Base-by-base conservation (phyloP, 2,797 vertebrate genomes). In the Crocodylus rhombifer region DNA sequence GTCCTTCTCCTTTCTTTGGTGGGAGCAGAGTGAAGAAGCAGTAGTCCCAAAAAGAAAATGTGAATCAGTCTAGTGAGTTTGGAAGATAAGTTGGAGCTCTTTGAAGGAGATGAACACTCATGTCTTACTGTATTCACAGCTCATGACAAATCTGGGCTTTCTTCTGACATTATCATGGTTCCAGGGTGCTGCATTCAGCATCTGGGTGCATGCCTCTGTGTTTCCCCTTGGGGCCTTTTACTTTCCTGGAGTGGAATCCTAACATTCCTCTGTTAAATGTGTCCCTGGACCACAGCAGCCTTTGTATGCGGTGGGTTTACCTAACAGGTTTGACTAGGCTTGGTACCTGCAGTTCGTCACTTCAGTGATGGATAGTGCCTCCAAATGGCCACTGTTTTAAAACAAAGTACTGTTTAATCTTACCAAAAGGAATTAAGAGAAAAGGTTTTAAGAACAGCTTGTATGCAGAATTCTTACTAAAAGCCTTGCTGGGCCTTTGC, bases 181-280 rank as follows among this genome's bases (percentile, higher is more conserved):
- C 42, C 71, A 42, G 42, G 42, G 42, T 42, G 42, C 5, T 26
- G 36, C 25, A 1, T 21, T 7, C 30, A 28, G 26, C 42, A 42
- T 42, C 42, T 42, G 42, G 8, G 14, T 64, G 16, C 64, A 30
- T 7, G 26, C n/a, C 25, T 61, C 60, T 21, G 3, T 61, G 3
- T 61, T 75, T 61, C 25, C 25, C 15, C 58, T 21, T 5, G 18
- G 4, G 61, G 2, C 0, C 56, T 14, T 14, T 80, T 57, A 69
- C n/a, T 56, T 83, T 26, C 3, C 10, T 0, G 16, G n/a, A 2
- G 0, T 13, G 67, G 9, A 10, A 4, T 77, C 82, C 33, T 61
- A 2, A 0, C 26, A 25, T 36, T 56, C 3, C 63, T 51, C 42
- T 42, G 42, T 42, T 42, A 42, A 42, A 42, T 7, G 8, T 8